Evolutionary conservation across 2,113 vertebrate species (phyloP).

Genomic region (Oncorhynchus gorbuscha): DNA sequence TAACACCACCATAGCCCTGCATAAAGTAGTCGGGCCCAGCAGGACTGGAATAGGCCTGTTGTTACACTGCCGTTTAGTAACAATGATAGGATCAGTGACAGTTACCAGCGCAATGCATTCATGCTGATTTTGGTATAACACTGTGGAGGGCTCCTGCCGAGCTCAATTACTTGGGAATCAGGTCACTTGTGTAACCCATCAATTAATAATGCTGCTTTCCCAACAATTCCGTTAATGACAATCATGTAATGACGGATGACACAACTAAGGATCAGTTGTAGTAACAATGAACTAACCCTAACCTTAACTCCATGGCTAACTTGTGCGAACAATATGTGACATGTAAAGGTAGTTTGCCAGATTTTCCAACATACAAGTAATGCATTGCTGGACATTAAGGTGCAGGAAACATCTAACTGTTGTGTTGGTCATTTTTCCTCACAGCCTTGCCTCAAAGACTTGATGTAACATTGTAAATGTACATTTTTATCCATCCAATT

Average conservation of each 20-base stretch:
- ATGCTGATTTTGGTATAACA: conserved; percentile 56
- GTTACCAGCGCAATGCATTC: conserved; percentile 63
- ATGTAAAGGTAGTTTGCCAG: no score
- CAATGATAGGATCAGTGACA: conserved; percentile 60
- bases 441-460: no score
- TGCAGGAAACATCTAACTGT: no score
- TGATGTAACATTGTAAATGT: no score
- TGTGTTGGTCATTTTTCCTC: no score
- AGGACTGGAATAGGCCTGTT: conserved; percentile 64
- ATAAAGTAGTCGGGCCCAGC: conserved; percentile 31
- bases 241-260: conserved; percentile 30
- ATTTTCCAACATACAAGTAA: no score
- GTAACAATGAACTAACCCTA: no score
- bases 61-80: conserved; percentile 51
- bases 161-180: conserved; percentile 62
- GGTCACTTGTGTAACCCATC: conserved; percentile 55
- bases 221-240: conserved; percentile 51
- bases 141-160: conserved; percentile 33
- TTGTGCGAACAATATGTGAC: no score
- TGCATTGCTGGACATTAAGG: no score
- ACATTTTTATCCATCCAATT: no score
- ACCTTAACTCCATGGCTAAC: neutral
- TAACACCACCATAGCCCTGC: no score
- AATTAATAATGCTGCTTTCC: conserved; percentile 47
- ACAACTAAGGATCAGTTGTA: neutral